phyloP scores from a whole-genome alignment of 2,113 vertebrate genomes.

The Oryzias melastigma region DNA sequence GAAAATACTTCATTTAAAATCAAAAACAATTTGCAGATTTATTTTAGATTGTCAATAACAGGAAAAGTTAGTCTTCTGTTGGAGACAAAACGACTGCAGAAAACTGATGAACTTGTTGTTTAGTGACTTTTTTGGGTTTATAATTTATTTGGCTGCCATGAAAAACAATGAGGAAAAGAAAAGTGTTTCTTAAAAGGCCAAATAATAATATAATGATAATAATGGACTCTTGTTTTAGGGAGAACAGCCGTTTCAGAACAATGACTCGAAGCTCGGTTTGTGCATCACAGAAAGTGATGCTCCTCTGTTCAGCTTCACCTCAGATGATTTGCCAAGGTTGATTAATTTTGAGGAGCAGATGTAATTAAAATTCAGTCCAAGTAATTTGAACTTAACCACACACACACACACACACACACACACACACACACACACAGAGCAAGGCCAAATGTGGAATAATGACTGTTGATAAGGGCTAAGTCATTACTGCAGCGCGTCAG shows the following conservation, averaged over 20 bases:
- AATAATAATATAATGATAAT: conserved; percentile 19
- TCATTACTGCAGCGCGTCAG: conserved; percentile 2
- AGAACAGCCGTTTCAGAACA: conserved; percentile 24
- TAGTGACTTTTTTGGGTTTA: neutral
- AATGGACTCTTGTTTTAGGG: neutral
- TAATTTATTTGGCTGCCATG: neutral
- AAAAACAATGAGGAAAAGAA: conserved; percentile 2
- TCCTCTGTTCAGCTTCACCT: conserved; percentile 14
- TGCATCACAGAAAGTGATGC: conserved; percentile 3
- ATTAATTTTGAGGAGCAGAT: conserved; percentile 31
- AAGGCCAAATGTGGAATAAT: conserved; percentile 12
- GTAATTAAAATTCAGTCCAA: conserved; percentile 30
- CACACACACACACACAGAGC: neutral
- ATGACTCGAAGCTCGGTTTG: conserved; percentile 13
- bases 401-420: neutral
- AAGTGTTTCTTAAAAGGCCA: conserved; percentile 16
- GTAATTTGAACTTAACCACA: conserved; percentile 2
- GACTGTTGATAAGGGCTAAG: conserved; percentile 18
- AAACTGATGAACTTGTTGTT: too few species aligned
- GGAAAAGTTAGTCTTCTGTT: too few species aligned
- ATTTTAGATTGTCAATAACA: too few species aligned
- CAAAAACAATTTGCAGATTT: too few species aligned
- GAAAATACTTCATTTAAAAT: too few species aligned
- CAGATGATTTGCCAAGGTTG: conserved; percentile 19
- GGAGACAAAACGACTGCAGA: too few species aligned